These are phyloP conservation scores for Polyergus mexicanus DNA, from an alignment of 1,140 invertebrate genomes.

Conservation along the genomic window DNA sequence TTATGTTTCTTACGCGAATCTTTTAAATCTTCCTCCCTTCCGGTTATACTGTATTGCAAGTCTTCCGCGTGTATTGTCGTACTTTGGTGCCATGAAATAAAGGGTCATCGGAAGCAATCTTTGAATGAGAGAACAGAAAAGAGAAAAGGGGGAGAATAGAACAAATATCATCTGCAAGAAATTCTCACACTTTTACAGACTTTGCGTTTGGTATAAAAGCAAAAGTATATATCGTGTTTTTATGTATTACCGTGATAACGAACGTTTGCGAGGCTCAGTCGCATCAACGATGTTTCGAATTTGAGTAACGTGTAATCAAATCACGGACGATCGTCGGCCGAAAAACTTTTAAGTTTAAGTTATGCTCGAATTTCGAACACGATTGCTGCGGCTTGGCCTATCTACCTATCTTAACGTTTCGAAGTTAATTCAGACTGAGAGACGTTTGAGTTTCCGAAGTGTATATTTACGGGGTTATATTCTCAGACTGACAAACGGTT, in stretches of 20 bases:
- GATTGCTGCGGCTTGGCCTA: slow-evolving; percentile 12
- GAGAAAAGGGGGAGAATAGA: background rate
- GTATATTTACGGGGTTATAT: slow-evolving; percentile 26
- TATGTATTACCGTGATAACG: background rate
- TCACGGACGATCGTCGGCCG: slow-evolving; percentile 38
- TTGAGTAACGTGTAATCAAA: slow-evolving; percentile 51
- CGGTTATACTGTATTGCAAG: slow-evolving; percentile 61
- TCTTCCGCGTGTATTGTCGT: slow-evolving; percentile 71
- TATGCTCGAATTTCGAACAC: slow-evolving; percentile 43
- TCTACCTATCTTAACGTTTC: background rate
- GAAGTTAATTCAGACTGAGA: background rate
- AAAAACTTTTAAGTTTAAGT: slow-evolving; percentile 45
- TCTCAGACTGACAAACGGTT: slow-evolving; percentile 52
- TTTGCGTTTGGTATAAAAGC: slow-evolving; percentile 36
- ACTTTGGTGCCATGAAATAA: slow-evolving; percentile 70
- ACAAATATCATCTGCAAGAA: background rate
- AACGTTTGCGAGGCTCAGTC: slow-evolving; percentile 7
- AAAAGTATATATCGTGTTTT: background rate
- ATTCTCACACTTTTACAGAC: slow-evolving; percentile 21
- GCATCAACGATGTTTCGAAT: slow-evolving; percentile 32
- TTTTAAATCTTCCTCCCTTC: slow-evolving; percentile 49
- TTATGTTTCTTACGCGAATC: slow-evolving; percentile 71
- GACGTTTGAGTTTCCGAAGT: slow-evolving; percentile 32
- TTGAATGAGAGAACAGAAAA: background rate
- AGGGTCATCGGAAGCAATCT: slow-evolving; percentile 19